Base-by-base conservation (phyloP, 2,113 vertebrate genomes). In the Chaetops frenatus region DNA sequence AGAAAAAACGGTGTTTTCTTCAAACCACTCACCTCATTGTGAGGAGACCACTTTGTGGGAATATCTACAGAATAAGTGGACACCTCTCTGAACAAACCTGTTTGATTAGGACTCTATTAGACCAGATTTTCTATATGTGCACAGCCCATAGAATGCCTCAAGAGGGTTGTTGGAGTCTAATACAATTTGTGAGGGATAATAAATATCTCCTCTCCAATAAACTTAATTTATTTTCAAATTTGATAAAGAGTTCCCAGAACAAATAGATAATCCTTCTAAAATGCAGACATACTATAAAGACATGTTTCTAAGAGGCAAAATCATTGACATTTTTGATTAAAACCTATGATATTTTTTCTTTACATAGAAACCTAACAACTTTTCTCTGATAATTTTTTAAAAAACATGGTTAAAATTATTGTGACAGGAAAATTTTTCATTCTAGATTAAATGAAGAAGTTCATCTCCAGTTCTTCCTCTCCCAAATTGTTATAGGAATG, bases 1-100 rank as follows among this genome's bases (percentile, higher is more conserved):
- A 78, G 21, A 44, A 92, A 93, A 79, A 14, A 0, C 7, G 51
- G 13, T 15, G 19, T 77, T 86, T 77, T 81, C 50, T 58, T 80
- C 64, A 58, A 1, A 3, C 9, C 1, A 2, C 19, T 51, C 27
- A 27, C 19, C 1, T 1, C 42, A 21, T 20, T 54, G 9, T 54
- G 56, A 70, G 60, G 35, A 56, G 10, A 69, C 5, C 6, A 2
- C 12, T 53, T 18, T 28, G 18, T 54, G 25, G 45, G 35, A 88
- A 62, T n/a, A 6, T 28, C 21, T 40, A 9, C 64, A n/a, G 38
- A 83, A 61, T 5, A 22, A 47, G 9, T 4, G 10, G 72, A 36
- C 29, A 25, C 4, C 10, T 44, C 9, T 77, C 16, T 23, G 18
- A 29, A 51, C 15, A 56, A 81, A 64, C 24, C 27, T 50, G 33